These are phyloP conservation scores for Tragopan temminckii DNA, from an alignment of 2,797 vertebrate species.

Conservation along the genomic window DNA sequence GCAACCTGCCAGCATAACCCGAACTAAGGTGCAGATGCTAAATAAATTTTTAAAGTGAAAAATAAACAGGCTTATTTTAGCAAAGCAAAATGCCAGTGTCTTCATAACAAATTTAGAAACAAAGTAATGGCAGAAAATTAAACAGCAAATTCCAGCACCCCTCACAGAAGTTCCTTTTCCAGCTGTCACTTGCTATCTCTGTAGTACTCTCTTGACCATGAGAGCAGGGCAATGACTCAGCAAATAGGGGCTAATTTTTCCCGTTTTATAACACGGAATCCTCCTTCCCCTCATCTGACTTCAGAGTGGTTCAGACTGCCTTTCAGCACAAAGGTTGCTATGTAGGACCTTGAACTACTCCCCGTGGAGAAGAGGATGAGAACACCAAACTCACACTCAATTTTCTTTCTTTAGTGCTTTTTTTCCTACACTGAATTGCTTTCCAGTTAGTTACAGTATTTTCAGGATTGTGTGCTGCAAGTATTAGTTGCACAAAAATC, in stretches of 20 bases:
- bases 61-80: background rate
- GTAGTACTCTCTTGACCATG: background rate
- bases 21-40: background rate
- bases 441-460: background rate
- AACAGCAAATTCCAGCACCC: background rate
- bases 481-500: background rate
- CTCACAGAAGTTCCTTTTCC: constrained; percentile 10
- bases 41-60: background rate
- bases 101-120: background rate
- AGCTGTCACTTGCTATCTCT: constrained; percentile 44
- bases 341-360: background rate
- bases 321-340: background rate
- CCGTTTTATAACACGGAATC: background rate
- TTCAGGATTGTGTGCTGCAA: background rate
- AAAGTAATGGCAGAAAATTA: background rate
- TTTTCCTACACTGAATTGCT: background rate
- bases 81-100: background rate
- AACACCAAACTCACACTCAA: background rate
- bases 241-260: background rate
- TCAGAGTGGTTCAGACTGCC: background rate
- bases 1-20: background rate
- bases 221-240: constrained; percentile 26
- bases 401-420: background rate
- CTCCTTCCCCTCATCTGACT: background rate
- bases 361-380: background rate